phyloP scores from a whole-genome alignment of 2,113 vertebrate genomes.

The Oxyruncus cristatus region DNA sequence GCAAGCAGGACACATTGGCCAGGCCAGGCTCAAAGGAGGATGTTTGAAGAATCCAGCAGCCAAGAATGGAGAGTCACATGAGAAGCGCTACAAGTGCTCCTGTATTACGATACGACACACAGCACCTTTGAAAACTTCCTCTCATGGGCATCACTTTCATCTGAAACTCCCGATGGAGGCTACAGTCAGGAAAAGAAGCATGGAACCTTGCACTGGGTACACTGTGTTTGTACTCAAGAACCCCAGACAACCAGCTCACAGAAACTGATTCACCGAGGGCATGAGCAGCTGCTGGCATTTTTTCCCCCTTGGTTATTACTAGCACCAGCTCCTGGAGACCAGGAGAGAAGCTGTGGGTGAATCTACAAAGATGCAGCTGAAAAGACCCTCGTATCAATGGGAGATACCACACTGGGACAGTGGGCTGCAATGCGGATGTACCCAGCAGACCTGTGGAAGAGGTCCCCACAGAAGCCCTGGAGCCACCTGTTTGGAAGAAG shows the following conservation, averaged over 20 bases:
- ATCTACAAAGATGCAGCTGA: background rate
- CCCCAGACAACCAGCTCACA: background rate
- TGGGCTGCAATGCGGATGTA: background rate
- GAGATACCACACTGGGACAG: background rate
- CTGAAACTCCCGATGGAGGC: background rate
- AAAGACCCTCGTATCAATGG: background rate
- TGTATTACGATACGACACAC: background rate
- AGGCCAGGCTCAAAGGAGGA: background rate
- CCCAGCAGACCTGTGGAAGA: background rate
- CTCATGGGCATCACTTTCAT: background rate
- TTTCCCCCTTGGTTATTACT: rapidly evolving
- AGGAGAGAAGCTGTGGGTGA: background rate
- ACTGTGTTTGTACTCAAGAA: background rate
- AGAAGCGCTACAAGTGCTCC: background rate
- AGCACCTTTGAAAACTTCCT: background rate
- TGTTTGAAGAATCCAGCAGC: background rate
- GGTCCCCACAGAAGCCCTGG: background rate
- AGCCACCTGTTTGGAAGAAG: background rate
- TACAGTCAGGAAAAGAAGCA: background rate
- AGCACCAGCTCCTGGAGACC: background rate
- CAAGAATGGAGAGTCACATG: background rate
- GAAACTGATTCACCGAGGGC: background rate
- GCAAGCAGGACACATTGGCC: background rate
- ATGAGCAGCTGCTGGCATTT: rapidly evolving
- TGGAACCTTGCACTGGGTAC: background rate